A percentile compares a stretch with the other conserved stretches of the same genome.
phyloP scores from a whole-genome alignment of 2,113 vertebrate species.

The Caracal caracal region DNA sequence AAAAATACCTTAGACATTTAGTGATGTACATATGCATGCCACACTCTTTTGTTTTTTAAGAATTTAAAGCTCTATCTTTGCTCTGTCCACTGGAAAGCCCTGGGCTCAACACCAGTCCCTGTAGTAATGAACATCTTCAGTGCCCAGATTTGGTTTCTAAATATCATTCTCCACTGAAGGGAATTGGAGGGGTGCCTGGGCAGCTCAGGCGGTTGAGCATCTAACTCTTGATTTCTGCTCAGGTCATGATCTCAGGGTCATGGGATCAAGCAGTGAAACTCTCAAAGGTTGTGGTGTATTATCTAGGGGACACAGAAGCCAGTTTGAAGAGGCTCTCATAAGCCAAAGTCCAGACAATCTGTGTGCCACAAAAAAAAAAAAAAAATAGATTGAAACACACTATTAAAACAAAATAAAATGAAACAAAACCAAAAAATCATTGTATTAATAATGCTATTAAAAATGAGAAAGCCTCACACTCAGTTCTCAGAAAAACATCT shows the following conservation, averaged over 20 bases:
- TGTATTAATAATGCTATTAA: not conserved
- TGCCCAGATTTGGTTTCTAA: slow-evolving; percentile 19
- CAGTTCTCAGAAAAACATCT: not conserved
- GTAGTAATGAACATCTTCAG: not conserved
- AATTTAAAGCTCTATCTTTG: not conserved
- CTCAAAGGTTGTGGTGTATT: not conserved
- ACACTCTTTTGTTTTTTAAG: not conserved
- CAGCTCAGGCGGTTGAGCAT: no score
- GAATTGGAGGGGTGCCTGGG: not conserved
- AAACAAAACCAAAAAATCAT: not conserved
- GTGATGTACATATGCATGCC: not conserved
- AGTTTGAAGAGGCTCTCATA: not conserved
- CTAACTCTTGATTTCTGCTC: no score
- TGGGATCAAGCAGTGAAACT: not conserved
- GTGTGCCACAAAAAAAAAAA: not conserved
- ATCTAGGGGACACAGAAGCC: not conserved
- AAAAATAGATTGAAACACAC: not conserved
- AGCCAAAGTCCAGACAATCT: not conserved
- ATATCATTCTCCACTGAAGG: not conserved
- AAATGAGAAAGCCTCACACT: not conserved
- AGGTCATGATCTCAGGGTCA: no score
- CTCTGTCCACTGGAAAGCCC: not conserved
- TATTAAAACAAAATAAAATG: not conserved
- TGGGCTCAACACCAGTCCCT: not conserved
- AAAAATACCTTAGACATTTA: not conserved